Evolutionary conservation across 1,140 invertebrate species (phyloP).

Genomic region (Phenacoccus solenopsis): DNA sequence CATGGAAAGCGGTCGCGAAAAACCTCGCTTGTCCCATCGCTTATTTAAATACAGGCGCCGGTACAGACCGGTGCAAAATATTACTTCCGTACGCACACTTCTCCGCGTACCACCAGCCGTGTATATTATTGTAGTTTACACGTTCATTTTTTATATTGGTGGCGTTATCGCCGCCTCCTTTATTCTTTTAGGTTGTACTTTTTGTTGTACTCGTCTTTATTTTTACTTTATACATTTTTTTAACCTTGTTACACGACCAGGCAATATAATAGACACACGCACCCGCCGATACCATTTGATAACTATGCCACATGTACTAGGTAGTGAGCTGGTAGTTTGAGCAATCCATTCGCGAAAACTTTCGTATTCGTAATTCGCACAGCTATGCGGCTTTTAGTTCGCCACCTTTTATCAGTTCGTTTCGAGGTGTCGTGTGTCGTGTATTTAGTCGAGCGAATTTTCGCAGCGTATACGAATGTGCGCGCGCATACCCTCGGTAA

Average conservation of each 20-base stretch:
- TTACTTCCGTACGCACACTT: not conserved
- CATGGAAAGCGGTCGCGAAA: not conserved
- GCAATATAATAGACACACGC: too few species aligned
- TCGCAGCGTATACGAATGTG: not conserved
- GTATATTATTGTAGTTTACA: not conserved
- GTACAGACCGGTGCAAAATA: slow-evolving; percentile 1
- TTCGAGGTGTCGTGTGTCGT: not conserved
- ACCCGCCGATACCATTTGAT: too few species aligned
- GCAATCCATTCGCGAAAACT: not conserved
- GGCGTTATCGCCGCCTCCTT: not conserved
- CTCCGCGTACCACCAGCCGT: not conserved
- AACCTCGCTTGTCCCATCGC: not conserved
- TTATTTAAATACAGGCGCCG: slow-evolving; percentile 1
- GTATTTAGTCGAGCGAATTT: too few species aligned
- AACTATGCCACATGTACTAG: too few species aligned
- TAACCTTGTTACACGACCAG: slow-evolving; percentile 1
- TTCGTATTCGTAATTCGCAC: not conserved
- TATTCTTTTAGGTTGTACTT: too few species aligned
- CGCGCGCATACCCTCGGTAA: not conserved
- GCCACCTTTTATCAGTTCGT: not conserved
- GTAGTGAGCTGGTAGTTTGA: not conserved
- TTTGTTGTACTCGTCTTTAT: too few species aligned
- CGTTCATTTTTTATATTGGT: not conserved
- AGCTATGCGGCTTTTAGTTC: not conserved
- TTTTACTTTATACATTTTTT: not conserved